phyloP scores from a whole-genome alignment of 2,888 invertebrate genomes.

The Drosophila neotestacea region DNA sequence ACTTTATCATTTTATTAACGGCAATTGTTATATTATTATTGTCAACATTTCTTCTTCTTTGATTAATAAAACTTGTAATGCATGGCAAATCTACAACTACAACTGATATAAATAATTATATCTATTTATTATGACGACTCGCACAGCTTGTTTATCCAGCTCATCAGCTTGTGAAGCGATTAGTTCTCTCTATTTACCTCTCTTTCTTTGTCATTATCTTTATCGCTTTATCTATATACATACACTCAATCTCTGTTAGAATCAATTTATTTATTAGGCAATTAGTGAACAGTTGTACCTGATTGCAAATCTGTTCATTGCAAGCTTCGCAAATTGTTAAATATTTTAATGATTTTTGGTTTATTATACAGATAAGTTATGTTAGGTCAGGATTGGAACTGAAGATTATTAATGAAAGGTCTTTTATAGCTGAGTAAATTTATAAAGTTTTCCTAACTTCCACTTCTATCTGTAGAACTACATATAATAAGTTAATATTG shows the following conservation, averaged over 20 bases:
- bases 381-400: not conserved
- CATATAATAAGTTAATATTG: too few species aligned
- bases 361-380: not conserved
- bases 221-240: not conserved
- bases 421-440: too few species aligned
- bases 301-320: conserved; percentile 8
- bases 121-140: conserved; percentile 29
- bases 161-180: conserved; percentile 13
- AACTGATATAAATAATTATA: conserved; percentile 10
- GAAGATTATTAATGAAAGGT: not conserved
- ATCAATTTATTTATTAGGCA: conserved; percentile 15
- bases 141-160: conserved; percentile 41
- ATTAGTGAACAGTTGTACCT: conserved; percentile 21
- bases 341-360: conserved; percentile 4
- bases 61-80: conserved; percentile 36
- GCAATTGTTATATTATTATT: conserved; percentile 46
- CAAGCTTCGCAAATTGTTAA: not conserved
- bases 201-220: not conserved
- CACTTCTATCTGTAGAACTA: too few species aligned
- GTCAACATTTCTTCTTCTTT: conserved; percentile 60
- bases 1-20: conserved; percentile 57
- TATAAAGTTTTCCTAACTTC: too few species aligned
- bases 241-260: conserved; percentile 3
- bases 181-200: not conserved
- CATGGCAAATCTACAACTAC: conserved; percentile 14